Percentiles rank a stretch among this genome's conserved stretches.
Conservation (phyloP, 64 coral and sea anemone genomes). For the Porites australiensis region DNA sequence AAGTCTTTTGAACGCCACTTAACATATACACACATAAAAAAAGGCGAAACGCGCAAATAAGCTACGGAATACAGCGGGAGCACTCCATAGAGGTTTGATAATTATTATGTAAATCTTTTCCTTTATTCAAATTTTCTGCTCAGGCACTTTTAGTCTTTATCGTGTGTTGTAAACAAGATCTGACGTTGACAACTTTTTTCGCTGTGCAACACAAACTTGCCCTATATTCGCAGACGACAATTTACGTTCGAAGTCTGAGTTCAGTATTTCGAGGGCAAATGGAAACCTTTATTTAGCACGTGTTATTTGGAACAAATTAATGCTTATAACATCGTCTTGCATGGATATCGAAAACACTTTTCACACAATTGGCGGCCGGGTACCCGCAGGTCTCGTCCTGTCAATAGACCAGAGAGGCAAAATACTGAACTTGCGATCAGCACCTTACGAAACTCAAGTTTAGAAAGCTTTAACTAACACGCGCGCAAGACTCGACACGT, state of each 20-base stretch:
- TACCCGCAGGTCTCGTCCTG: neutral
- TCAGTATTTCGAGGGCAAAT: too few relatives aligned
- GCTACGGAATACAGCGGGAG: neutral
- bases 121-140: slow-evolving; percentile 38
- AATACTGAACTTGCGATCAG: neutral
- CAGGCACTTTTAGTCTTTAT: neutral
- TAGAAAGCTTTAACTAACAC: neutral
- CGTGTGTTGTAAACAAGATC: slow-evolving; percentile 33
- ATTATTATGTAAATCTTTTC: slow-evolving; percentile 39
- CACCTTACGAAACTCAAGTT: neutral
- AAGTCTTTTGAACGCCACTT: slow-evolving; percentile 6
- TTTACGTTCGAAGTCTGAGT: neutral
- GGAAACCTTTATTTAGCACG: neutral
- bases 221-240: neutral
- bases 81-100: neutral
- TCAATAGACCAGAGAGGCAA: neutral
- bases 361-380: neutral
- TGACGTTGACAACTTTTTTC: neutral
- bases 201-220: neutral
- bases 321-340: neutral
- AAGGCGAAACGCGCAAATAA: neutral
- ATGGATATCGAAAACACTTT: slow-evolving; percentile 10
- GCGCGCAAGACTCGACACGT: neutral
- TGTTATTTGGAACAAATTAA: neutral
- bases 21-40: neutral